Evolutionary conservation across 1,140 invertebrate genomes (phyloP), one percentile per base, ranked within the genome.

Genomic region (Drosophila arawakana): DNA sequence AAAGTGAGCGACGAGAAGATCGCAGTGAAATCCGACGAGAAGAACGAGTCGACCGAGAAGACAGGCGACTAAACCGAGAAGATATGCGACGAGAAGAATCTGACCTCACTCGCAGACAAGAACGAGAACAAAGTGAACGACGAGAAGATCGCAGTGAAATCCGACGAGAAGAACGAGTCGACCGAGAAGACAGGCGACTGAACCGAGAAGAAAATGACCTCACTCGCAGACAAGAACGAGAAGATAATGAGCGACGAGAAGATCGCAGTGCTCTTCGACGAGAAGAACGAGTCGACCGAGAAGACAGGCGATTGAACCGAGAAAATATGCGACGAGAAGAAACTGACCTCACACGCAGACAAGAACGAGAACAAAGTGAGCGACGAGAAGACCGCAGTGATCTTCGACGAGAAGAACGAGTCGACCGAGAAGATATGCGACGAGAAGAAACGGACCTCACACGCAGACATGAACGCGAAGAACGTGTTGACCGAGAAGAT

Each of bases 251-350:
- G 0, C 57, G 58, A 13, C 72, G 46, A 3, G 46, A 57, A 6
- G 43, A 35, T 30, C 62, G 41, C 9, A 61, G 50, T 2, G 34
- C 67, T 3, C 2, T 18, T 5, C 66, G 50, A 43, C 61, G 21
- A 10, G 54, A 37, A 4, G 18, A 35, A 1, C 15, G 46, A 1
- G 46, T 7, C 9, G 13, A 49, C 10, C 41, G n/a, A 0, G 46
- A 25, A 21, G 46, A 49, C 18, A 25, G 46, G 46, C 46, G 46
- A 8, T 8, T 21, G n/a, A 25, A 7, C 15, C 18, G 7, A 49
- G 15, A 30, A 30, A 3, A 2, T 21, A 21, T 46, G 5, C 44
- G 41, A 43, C 18, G 34, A 39, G 65, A 15, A 15, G 46, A 49
- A 5, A 3, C 44, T 9, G 15, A 57, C 2, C 13, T 41, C 2